Base-by-base conservation (phyloP, 2,888 invertebrate species). In the Hedya salicella region DNA sequence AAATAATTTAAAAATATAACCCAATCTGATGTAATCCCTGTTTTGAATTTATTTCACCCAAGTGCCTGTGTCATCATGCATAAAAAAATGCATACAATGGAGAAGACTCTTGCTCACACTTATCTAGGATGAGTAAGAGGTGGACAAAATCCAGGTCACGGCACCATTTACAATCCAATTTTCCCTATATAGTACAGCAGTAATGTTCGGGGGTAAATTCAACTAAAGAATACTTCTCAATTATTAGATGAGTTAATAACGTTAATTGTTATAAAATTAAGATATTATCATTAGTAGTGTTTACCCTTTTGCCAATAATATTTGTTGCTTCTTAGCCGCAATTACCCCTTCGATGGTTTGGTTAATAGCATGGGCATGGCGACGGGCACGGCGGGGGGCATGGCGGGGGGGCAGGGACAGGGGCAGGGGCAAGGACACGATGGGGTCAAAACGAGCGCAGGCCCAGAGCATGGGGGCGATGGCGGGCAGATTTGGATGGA, bases 401-500 rank as follows among this genome's bases (percentile, higher is more conserved):
- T 0, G 72, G 70, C 1, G 25, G 46, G 0, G 67, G 73, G 53
- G 66, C 9, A 3, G 36, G 70, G n/a, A n/a, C n/a, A n/a, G n/a
- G n/a, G n/a, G n/a, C n/a, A n/a, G 0, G 68, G 72, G 8, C 65
- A 66, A 1, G 71, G 71, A 14, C 65, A 67, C 0, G 69, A 69
- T 1, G 74, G 69, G 36, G 39, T 65, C 1, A 68, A 60, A 1
- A 36, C 70, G 0, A 68, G 16, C 0, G 70, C 70, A 0, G 72
- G 74, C 53, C 73, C 74, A 2, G 71, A 71, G 54, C 71, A 72
- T 0, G 69, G 69, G 0, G 82, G 80, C 0, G 52, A 16, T 0
- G 75, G 68, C 0, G 78, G 73, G 0, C 73, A 71, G 0, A 82
- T 70, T 69, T 73, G 72, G 65, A 88, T 82, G 1, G 73, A 67